A percentile compares a stretch with the other conserved stretches of the same genome.
These are phyloP conservation scores for Macrosoma leucophasiata DNA, from an alignment of 2,888 invertebrate species.

Conservation along the genomic window DNA sequence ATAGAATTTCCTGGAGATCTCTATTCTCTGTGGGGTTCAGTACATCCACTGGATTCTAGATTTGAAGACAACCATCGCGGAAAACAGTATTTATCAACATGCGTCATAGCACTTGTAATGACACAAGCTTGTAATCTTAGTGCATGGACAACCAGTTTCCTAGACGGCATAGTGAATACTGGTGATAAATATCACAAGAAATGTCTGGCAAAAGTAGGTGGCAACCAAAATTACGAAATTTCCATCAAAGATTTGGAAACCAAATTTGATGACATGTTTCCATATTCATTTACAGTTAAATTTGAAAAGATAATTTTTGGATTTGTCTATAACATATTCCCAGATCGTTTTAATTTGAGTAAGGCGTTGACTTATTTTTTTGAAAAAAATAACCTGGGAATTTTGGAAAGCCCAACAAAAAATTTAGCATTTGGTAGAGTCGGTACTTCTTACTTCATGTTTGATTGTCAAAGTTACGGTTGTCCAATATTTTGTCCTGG, in stretches of 20 bases:
- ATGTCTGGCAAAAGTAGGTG: slow-evolving; percentile 58
- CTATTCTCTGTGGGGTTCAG: slow-evolving; percentile 80
- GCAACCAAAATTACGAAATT: slow-evolving; percentile 72
- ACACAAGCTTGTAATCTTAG: slow-evolving; percentile 74
- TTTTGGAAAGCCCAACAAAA: slow-evolving; percentile 71
- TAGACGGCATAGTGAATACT: slow-evolving; percentile 77
- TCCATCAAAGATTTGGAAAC: slow-evolving; percentile 71
- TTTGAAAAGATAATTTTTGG: slow-evolving; percentile 76
- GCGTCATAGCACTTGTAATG: slow-evolving; percentile 76
- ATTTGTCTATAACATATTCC: slow-evolving; percentile 74
- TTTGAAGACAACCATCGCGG: slow-evolving; percentile 75
- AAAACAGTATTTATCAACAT: slow-evolving; percentile 78
- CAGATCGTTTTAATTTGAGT: slow-evolving; percentile 77
- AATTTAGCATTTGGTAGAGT: slow-evolving; percentile 71
- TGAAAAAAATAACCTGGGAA: slow-evolving; percentile 65
- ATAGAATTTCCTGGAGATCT: slow-evolving; percentile 81
- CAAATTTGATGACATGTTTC: slow-evolving; percentile 71
- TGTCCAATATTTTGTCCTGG: slow-evolving; percentile 76
- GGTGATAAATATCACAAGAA: slow-evolving; percentile 76
- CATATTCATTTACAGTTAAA: slow-evolving; percentile 73
- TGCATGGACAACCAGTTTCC: slow-evolving; percentile 78
- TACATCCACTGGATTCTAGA: slow-evolving; percentile 76
- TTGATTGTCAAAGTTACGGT: slow-evolving; percentile 78
- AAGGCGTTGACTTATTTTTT: slow-evolving; percentile 78
- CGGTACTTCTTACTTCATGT: slow-evolving; percentile 78